Conservation (phyloP, 2,797 vertebrate species). For the Monodelphis domestica region DNA sequence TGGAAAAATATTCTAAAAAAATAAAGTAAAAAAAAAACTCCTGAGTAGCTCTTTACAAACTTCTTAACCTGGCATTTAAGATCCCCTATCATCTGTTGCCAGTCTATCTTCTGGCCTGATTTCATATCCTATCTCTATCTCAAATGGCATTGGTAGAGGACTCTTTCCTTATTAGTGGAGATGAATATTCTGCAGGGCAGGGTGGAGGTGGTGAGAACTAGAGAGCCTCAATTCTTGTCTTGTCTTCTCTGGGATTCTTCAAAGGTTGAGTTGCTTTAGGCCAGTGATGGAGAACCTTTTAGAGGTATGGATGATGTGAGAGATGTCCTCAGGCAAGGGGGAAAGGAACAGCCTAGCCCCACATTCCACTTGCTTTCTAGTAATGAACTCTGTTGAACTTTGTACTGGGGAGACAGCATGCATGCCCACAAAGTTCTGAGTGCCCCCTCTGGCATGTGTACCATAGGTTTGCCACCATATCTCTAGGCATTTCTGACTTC, state of each 20-base stretch:
- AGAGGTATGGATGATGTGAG: no score
- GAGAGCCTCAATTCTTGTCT: neutral
- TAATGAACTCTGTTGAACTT: no score
- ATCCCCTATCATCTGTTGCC: neutral
- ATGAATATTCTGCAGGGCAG: neutral
- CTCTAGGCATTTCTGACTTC: neutral
- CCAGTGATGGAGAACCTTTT: no score
- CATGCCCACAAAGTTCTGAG: no score
- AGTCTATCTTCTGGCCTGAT: neutral
- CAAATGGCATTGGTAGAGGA: neutral
- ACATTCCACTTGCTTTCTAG: no score
- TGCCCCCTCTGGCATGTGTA: no score
- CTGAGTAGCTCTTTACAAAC: neutral
- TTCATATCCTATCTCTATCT: neutral
- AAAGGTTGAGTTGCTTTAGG: neutral
- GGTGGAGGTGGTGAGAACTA: neutral
- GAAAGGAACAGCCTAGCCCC: no score
- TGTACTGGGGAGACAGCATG: no score
- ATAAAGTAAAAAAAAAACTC: no score
- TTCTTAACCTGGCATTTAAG: neutral
- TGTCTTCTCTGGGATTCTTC: neutral
- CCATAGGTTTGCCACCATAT: no score
- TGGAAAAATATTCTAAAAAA: no score
- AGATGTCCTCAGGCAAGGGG: no score
- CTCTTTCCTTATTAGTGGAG: neutral